A percentile compares a stretch with the other conserved stretches of the same genome.
phyloP scores from a whole-genome alignment of 2,888 invertebrate species.

The Alviniconcha strummeri region DNA sequence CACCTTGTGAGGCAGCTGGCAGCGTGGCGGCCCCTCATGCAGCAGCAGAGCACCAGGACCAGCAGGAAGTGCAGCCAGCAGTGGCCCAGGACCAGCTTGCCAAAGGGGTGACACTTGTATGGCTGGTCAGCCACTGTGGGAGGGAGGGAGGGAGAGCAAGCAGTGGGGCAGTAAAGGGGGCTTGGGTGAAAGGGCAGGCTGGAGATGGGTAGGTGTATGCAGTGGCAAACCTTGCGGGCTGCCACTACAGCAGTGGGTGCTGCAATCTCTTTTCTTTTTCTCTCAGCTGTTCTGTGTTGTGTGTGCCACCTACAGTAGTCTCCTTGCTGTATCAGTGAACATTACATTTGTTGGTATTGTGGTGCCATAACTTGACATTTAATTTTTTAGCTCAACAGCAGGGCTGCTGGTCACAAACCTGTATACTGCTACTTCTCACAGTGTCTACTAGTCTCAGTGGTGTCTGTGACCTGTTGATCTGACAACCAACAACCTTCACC shows the following conservation, averaged over 20 bases:
- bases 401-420: too few species aligned
- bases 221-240: background rate
- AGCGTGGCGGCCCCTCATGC: conserved; percentile 4
- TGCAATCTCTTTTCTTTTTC: background rate
- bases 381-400: too few species aligned
- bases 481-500: too few species aligned
- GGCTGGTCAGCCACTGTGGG: background rate
- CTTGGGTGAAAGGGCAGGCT: background rate
- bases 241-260: background rate
- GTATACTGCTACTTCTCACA: background rate
- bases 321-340: too few species aligned
- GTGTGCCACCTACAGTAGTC: background rate
- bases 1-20: conserved; percentile 14
- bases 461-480: too few species aligned
- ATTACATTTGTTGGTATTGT: too few species aligned
- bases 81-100: too few species aligned
- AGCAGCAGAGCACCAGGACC: background rate
- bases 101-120: background rate
- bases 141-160: background rate
- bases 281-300: background rate
- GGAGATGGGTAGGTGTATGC: too few species aligned
- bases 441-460: conserved; percentile 11
- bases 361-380: too few species aligned
- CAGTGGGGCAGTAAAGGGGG: background rate
- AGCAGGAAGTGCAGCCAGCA: background rate